A percentile compares a stretch with the other conserved stretches of the same genome.
Conservation (phyloP, 2,888 invertebrate species). For the Platycnemis pennipes region DNA sequence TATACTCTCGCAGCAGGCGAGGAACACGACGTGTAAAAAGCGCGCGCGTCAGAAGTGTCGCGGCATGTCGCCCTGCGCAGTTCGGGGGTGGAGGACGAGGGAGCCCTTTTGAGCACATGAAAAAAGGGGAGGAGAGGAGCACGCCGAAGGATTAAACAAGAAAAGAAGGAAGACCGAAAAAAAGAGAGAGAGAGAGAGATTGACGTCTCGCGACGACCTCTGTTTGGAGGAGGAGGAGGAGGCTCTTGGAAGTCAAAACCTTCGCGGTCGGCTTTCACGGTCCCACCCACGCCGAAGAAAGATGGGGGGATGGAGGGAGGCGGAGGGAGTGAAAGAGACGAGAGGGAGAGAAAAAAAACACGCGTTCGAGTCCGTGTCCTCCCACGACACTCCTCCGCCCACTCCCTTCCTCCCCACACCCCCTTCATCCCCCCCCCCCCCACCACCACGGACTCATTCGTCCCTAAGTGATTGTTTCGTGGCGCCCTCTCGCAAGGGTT, state of each 20-base stretch:
- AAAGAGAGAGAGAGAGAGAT: not conserved
- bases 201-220: not conserved
- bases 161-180: too few species aligned
- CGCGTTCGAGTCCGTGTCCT: not conserved
- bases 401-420: not conserved
- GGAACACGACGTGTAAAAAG: not conserved
- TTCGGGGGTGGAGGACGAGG: not conserved
- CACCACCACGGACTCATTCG: too few species aligned
- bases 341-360: too few species aligned
- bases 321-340: too few species aligned
- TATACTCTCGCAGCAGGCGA: too few species aligned
- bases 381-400: not conserved
- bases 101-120: not conserved
- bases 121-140: not conserved
- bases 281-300: not conserved
- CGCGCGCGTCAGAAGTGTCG: not conserved
- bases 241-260: not conserved
- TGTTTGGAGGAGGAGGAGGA: not conserved
- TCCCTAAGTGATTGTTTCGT: slow-evolving; percentile 3
- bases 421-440: not conserved
- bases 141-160: not conserved
- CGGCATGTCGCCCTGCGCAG: not conserved
- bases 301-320: too few species aligned
- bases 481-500: not conserved
- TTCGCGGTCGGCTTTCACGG: not conserved